Evolutionary conservation across 1,140 invertebrate species (phyloP).

Genomic region (Ooceraea biroi): DNA sequence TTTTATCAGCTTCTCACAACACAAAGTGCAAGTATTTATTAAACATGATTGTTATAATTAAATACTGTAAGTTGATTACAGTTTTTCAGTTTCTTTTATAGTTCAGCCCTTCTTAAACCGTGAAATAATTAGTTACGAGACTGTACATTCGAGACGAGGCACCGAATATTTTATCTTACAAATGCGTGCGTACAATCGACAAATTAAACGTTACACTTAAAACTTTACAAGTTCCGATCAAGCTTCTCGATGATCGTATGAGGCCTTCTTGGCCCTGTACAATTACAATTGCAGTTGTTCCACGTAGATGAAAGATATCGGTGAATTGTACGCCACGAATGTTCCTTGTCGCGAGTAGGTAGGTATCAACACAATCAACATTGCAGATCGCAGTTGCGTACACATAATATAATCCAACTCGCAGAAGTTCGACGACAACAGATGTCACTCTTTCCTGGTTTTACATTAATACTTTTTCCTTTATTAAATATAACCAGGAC

Average conservation of each 20-base stretch:
- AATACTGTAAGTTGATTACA: background rate
- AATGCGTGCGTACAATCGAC: no score
- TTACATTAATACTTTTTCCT: constrained; percentile 82
- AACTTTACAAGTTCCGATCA: background rate
- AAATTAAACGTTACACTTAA: background rate
- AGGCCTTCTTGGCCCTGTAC: background rate
- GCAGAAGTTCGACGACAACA: constrained; percentile 55
- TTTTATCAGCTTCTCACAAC: constrained; percentile 11
- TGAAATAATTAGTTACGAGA: constrained; percentile 2
- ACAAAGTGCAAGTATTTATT: background rate
- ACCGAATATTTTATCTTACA: background rate
- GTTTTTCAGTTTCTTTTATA: no score
- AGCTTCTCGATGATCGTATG: background rate
- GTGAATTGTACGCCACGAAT: background rate
- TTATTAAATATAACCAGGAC: constrained; percentile 80
- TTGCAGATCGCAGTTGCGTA: constrained; percentile 22
- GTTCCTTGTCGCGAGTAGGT: background rate
- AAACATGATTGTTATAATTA: background rate
- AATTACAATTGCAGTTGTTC: background rate
- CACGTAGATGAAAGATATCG: background rate
- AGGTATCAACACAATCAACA: constrained; percentile 37
- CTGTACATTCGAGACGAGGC: background rate
- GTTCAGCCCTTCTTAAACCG: background rate
- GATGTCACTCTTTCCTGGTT: constrained; percentile 69
- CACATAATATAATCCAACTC: constrained; percentile 41